Base-by-base conservation (phyloP, 2,888 invertebrate species). In the Megamerina dolium region DNA sequence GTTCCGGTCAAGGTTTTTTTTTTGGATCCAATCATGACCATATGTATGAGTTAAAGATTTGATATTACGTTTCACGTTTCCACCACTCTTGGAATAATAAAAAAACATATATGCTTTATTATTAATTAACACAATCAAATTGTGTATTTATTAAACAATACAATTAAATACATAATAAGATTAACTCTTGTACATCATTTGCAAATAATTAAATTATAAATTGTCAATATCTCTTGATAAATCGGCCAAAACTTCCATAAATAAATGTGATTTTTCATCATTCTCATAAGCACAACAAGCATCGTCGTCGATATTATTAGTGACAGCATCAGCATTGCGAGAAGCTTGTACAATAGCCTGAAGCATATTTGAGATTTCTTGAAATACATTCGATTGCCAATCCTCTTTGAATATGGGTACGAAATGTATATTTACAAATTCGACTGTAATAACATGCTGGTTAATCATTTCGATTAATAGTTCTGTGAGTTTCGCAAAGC, bases 361-460 rank as follows among this genome's bases (percentile, higher is more conserved):
- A 16, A 68, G 46, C 19, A 66, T 47, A 16, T 54, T 47, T 0
- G 68, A 68, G 9, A 68, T 57, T 26, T 56, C 53, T 13, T 45
- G 54, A 31, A 66, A 54, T 2, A 60, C 55, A 3, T 46, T 37
- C 68, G 76, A 73, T 1, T 78, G 66, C 83, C 84, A 85, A 45
- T 83, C 81, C 50, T 77, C 75, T 53, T 80, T 76, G 45, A 84
- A 83, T 12, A 86, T 75, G 2, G 80, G 77, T 27, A 84, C 68
- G 54, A 83, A 82, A 54, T 83, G 80, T 37, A 79, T 76, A 52
- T 82, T 82, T 9, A 86, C 63, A 2, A 75, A 72, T 34, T 82
- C 79, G 13, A 80, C 73, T 4, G 71, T 75, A 46, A 86, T 58
- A 37, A 83, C 73, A 17, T 77, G 64, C 33, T 76, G 69, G 6